Conservation (phyloP, 2,797 vertebrate genomes). For the Mormyrus proboscirostris region DNA sequence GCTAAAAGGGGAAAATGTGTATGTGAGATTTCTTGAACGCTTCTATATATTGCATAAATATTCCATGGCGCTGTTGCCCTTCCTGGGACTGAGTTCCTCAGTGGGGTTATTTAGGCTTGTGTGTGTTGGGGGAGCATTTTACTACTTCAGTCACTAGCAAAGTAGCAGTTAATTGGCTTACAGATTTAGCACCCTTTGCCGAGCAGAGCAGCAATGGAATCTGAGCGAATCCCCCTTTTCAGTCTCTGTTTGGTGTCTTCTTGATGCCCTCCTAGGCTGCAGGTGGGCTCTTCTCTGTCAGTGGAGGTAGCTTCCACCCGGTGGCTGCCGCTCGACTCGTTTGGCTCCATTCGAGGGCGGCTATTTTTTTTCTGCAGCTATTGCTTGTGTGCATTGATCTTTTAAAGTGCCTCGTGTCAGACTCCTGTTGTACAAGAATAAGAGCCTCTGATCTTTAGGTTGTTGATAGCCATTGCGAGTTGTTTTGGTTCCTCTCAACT, state of each 20-base stretch:
- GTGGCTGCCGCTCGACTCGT: neutral
- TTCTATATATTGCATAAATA: neutral
- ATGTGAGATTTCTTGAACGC: neutral
- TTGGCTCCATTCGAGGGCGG: neutral
- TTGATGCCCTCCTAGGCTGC: neutral
- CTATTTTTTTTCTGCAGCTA: neutral
- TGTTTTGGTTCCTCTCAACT: conserved; percentile 32
- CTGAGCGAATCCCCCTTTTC: neutral
- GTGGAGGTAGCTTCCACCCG: neutral
- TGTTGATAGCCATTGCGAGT: conserved; percentile 32
- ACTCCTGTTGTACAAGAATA: conserved; percentile 11
- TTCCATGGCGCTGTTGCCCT: neutral
- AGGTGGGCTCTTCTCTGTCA: neutral
- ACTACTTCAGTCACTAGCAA: neutral
- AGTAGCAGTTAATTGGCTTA: neutral
- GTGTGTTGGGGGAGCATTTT: neutral
- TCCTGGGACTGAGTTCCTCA: neutral
- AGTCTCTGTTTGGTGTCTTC: neutral
- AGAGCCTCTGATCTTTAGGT: conserved; percentile 27
- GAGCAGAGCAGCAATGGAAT: neutral
- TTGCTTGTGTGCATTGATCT: conserved; percentile 11
- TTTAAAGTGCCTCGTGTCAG: conserved; percentile 6
- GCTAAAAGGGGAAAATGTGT: neutral
- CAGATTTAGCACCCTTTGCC: neutral
- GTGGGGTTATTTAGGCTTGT: neutral